Conservation (phyloP, 2,797 vertebrate species). For the Synaphobranchus kaupii region DNA sequence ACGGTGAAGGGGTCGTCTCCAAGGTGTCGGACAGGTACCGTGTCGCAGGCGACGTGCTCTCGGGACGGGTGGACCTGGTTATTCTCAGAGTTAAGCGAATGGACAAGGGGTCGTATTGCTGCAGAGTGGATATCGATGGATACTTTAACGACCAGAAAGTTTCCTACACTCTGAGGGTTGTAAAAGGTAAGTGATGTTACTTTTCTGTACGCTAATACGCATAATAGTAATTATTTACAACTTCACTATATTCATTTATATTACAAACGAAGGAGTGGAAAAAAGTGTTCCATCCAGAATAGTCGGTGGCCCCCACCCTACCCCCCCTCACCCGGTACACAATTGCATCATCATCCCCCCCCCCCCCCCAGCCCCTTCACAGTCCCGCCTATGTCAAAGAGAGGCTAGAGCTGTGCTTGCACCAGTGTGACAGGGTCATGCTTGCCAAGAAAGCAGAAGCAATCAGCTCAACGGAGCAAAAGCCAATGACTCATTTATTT, state of each 20-base stretch:
- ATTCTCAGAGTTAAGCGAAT: conserved; percentile 62
- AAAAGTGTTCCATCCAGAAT: not conserved
- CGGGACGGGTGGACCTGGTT: conserved; percentile 74
- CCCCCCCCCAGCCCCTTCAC: too few relatives aligned
- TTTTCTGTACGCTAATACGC: not conserved
- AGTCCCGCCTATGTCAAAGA: too few relatives aligned
- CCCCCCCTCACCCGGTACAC: too few relatives aligned
- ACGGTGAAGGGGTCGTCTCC: conserved; percentile 68
- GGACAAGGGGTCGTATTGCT: conserved; percentile 76
- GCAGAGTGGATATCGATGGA: conserved; percentile 74
- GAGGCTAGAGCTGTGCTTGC: not conserved
- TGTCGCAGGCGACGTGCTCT: conserved; percentile 68
- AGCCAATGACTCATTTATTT: not conserved
- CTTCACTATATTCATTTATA: not conserved
- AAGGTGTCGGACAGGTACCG: conserved; percentile 70
- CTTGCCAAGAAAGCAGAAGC: not conserved
- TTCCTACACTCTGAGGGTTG: conserved; percentile 71
- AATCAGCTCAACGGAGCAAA: not conserved
- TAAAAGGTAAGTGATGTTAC: conserved; percentile 63
- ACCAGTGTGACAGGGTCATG: not conserved
- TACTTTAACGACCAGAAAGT: conserved; percentile 78
- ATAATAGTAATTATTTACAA: not conserved
- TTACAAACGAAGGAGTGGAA: not conserved
- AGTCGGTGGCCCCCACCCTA: not conserved
- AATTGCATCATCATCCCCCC: too few relatives aligned